Base-by-base conservation (phyloP, 2,888 invertebrate genomes). In the Xylota sylvarum region DNA sequence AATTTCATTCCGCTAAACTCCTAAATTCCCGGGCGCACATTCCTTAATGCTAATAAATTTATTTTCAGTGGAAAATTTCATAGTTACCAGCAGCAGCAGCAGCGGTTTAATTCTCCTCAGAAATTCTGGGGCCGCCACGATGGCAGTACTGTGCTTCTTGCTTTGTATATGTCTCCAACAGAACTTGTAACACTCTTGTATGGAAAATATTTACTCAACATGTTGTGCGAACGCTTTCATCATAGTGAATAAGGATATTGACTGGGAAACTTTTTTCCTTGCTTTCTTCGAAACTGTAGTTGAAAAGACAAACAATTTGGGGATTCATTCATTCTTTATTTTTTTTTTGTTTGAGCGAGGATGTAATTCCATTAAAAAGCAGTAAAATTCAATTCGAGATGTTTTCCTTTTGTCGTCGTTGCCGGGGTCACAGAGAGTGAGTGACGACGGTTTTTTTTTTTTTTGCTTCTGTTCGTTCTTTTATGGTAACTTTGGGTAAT, bases 331-430 rank as follows among this genome's bases (percentile, higher is more conserved):
- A n/a, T n/a, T n/a, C 5, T 43, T 43, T 50, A 6, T 60, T 43
- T 62, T 69, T 76, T 32, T 56, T 52, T 50, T 62, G 35, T 32
- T 32, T 43, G 9, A 32, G 58, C 10, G 30, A 40, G 48, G 64
- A 64, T 70, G 64, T 82, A 58, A 70, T 77, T 77, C 82, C 77
- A 77, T 82, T 82, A 77, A 82, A 82, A 82, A 65, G 32, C 56
- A 65, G 77, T 82, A 72, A 77, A 77, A 70, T 82, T 77, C 56
- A 77, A 82, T 77, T 77, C 50, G 55, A 58, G 14, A 69, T 60
- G n/a, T 56, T 64, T 52, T 64, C 46, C 23, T 40, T 40, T 43
- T 64, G 55, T 40, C 55, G 9, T 46, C 46, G 14, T 37, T 76
- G 60, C 40, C 37, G 46, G 40, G 30, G 48, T 40, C 32, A 43